Base-by-base conservation (phyloP, 1,140 invertebrate genomes). In the Diprion similis region DNA sequence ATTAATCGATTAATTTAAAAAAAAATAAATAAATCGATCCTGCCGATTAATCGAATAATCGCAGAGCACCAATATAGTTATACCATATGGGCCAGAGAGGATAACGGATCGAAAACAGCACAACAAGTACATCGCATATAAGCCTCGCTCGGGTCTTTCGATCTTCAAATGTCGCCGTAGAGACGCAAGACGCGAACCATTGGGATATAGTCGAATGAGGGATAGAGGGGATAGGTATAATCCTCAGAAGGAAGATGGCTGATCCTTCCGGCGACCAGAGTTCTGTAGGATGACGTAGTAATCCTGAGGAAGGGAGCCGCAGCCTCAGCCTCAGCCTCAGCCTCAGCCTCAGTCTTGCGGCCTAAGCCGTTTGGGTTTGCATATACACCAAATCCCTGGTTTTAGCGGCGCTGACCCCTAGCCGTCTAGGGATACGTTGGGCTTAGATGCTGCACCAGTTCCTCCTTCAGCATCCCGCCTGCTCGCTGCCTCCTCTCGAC, bases 221-320 rank as follows among this genome's bases (percentile, higher is more conserved):
- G 51, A 59, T 59, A 17, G 51, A 37, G 51, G 51, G 51, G n/a
- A 73, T 77, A 71, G 51, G 70, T 71, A 75, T 81, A 81, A 81
- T 79, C 78, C 79, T 79, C 75, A 75, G 78, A 81, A 79, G 79
- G 77, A 79, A 81, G 79, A 79, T 75, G 78, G 79, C 78, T 81
- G 78, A 81, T 79, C 79, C 79, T 81, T 81, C 80, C 79, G 79
- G 79, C 77, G 79, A 81, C 79, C 77, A 74, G 79, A 81, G 79
- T 80, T 77, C 80, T 78, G 77, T 70, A 81, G 80, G 78, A 81
- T 81, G 80, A 81, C 80, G 78, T 78, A 80, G 80, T 81, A 81
- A 81, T 81, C 80, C 80, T 78, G 70, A 73, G 76, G 78, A 59
- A 59, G 80, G 79, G 80, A 81, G 46, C 69, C 69, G 11, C 69